Conservation (phyloP, 2,797 vertebrate genomes). For the Otolemur crassicaudatus region DNA sequence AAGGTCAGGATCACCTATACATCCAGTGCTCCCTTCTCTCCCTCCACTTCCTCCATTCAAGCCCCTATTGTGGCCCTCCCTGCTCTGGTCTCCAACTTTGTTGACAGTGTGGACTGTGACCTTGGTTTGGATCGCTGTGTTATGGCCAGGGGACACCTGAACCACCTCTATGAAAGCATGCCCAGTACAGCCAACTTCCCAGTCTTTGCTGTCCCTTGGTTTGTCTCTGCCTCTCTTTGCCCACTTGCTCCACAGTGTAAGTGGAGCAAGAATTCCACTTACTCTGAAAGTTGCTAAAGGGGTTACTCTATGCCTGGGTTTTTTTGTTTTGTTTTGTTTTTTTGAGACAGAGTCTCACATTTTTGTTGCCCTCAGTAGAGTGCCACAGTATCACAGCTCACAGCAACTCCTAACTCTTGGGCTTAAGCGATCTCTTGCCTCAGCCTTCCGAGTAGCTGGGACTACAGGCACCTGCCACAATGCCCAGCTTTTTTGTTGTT, state of each 20-base stretch:
- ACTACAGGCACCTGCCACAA: too few species aligned
- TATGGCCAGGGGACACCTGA: fast-evolving
- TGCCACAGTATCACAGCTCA: too few species aligned
- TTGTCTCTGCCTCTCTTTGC: not conserved
- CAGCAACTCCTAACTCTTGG: too few species aligned
- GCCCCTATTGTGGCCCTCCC: not conserved
- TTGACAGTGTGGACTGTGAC: not conserved
- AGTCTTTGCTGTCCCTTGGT: not conserved
- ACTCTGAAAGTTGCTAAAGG: not conserved
- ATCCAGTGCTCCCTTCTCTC: not conserved
- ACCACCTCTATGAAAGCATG: not conserved
- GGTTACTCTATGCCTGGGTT: fast-evolving
- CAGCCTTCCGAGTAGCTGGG: too few species aligned
- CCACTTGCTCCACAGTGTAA: fast-evolving
- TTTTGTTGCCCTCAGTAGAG: too few species aligned
- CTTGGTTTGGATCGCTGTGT: not conserved
- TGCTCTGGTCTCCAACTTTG: not conserved
- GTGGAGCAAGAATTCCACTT: fast-evolving
- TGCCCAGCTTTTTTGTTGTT: too few species aligned
- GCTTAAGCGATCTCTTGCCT: too few species aligned
- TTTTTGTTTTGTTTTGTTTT: too few species aligned
- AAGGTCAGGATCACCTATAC: slow-evolving; percentile 48
- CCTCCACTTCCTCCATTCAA: not conserved
- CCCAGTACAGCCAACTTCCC: too few species aligned
- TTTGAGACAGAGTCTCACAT: too few species aligned